Evolutionary conservation across 2,797 vertebrate genomes (phyloP).

Genomic region (Cryptoprocta ferox): DNA sequence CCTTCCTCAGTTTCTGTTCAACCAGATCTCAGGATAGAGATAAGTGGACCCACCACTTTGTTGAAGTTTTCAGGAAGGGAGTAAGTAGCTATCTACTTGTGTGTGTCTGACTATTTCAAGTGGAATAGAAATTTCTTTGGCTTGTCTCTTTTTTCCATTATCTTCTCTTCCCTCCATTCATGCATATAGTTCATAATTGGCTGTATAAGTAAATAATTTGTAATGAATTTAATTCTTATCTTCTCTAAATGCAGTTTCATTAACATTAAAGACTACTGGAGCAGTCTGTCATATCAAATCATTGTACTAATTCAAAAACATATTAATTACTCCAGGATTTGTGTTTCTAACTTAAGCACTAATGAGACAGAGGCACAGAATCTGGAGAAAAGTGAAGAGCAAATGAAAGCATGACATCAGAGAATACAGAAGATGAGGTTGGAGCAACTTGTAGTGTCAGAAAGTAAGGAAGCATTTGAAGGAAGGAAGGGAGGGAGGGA

Average conservation of each 20-base stretch:
- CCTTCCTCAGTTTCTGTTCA: not conserved
- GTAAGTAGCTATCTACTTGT: not conserved
- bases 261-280: slow-evolving; percentile 38
- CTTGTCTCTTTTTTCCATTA: slow-evolving; percentile 20
- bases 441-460: not conserved
- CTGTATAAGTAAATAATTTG: slow-evolving; percentile 56
- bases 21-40: not conserved
- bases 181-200: slow-evolving; percentile 37
- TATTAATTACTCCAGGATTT: slow-evolving; percentile 11
- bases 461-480: not conserved
- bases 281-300: slow-evolving; percentile 48
- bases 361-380: not conserved
- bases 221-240: slow-evolving; percentile 55
- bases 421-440: not conserved
- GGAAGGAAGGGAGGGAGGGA: not conserved
- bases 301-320: slow-evolving; percentile 38
- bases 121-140: slow-evolving; percentile 48
- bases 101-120: not conserved
- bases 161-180: slow-evolving; percentile 46
- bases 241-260: slow-evolving; percentile 53
- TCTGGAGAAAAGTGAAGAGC: not conserved
- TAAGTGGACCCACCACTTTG: not conserved
- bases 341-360: not conserved
- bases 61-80: not conserved
- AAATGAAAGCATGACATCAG: not conserved